Conservation (phyloP, 2,797 vertebrate genomes). For the Bufotes viridis region DNA sequence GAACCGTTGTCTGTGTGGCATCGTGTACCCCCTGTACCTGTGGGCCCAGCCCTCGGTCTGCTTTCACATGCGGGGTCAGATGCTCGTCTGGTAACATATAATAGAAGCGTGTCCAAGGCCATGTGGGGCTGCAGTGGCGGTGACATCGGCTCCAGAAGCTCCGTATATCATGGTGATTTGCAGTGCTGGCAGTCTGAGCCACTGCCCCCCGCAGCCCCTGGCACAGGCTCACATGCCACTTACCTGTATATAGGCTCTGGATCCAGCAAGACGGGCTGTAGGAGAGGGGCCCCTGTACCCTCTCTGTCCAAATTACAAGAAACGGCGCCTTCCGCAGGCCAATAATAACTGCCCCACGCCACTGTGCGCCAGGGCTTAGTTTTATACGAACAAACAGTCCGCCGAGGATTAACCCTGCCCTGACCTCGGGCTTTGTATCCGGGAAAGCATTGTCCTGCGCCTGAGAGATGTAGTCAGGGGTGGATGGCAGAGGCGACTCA, state of each 20-base stretch:
- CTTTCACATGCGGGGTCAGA: no score
- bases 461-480: background rate
- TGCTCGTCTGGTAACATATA: no score
- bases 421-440: constrained; percentile 53
- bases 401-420: constrained; percentile 51
- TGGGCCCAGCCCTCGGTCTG: no score
- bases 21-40: no score
- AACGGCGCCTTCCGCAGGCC: background rate
- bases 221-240: background rate
- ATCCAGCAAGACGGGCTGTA: constrained; percentile 36
- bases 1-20: no score
- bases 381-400: constrained; percentile 17
- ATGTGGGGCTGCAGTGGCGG: background rate
- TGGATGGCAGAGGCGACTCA: background rate
- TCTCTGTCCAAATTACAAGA: constrained; percentile 45
- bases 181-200: background rate
- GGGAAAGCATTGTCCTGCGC: constrained; percentile 2
- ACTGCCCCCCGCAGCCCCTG: background rate
- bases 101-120: no score
- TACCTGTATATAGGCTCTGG: constrained; percentile 43
- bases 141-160: background rate
- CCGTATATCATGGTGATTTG: background rate
- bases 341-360: background rate
- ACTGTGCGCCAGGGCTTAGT: background rate
- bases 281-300: constrained; percentile 18